phyloP scores from a whole-genome alignment of 1,140 invertebrate species.

The Temnothorax longispinosus region DNA sequence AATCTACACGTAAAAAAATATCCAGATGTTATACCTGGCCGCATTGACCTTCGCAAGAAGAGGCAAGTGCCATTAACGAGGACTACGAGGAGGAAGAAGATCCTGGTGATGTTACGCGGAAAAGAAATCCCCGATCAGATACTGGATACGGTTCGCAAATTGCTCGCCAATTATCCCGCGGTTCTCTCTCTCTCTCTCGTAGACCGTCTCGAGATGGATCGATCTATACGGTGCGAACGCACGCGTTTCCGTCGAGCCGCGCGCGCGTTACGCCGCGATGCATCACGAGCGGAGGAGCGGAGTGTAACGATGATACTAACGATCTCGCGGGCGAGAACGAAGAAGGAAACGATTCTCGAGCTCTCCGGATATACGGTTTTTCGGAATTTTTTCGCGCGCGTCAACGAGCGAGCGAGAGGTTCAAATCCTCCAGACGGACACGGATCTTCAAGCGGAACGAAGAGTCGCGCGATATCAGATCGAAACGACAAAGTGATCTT shows the following conservation, averaged over 20 bases:
- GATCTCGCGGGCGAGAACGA: neutral
- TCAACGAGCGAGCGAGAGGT: too few relatives aligned
- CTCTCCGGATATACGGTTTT: neutral
- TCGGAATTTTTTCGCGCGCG: neutral
- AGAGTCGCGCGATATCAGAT: too few relatives aligned
- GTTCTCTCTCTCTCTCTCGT: neutral
- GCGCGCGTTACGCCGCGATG: slow-evolving; percentile 1
- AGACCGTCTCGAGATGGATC: neutral
- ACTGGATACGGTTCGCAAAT: neutral
- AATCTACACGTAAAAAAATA: neutral
- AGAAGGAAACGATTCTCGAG: neutral
- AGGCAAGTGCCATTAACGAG: neutral
- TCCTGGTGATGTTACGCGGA: neutral
- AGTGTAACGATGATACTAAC: neutral
- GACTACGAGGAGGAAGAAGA: neutral
- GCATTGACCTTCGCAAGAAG: neutral
- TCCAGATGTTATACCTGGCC: neutral
- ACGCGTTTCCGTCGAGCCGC: slow-evolving; percentile 15
- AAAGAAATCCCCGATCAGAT: neutral
- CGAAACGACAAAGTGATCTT: too few relatives aligned
- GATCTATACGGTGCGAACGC: slow-evolving; percentile 1
- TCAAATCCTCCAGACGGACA: too few relatives aligned
- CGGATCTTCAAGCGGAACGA: too few relatives aligned
- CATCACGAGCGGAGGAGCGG: slow-evolving; percentile 11
- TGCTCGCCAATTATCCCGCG: neutral